These are phyloP conservation scores for Brassicogethes aeneus DNA, from an alignment of 2,888 invertebrate species.

Conservation along the genomic window DNA sequence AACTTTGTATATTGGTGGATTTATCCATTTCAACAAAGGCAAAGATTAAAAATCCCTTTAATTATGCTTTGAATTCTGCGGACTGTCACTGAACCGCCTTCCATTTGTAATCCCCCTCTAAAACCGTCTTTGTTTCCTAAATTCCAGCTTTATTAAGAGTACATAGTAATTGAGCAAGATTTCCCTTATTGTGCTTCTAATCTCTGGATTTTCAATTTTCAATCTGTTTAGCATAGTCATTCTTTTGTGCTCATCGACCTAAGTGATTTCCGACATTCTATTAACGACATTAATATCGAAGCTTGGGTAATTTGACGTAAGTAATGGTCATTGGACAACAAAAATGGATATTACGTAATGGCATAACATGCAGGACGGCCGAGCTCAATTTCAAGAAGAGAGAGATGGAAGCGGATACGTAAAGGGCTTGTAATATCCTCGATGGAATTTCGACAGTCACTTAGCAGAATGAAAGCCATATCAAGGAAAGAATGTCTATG, in stretches of 20 bases:
- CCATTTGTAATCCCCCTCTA: constrained; percentile 9
- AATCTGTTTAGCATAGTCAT: constrained; percentile 17
- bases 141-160: constrained; percentile 29
- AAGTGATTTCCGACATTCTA: too few relatives aligned
- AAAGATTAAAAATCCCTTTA: too few relatives aligned
- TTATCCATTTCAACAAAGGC: too few relatives aligned
- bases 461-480: background rate
- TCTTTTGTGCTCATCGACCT: too few relatives aligned
- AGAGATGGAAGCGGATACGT: background rate
- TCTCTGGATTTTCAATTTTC: constrained; percentile 21
- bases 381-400: too few relatives aligned
- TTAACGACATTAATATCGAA: too few relatives aligned
- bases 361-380: too few relatives aligned
- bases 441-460: constrained; percentile 1
- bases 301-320: too few relatives aligned
- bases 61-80: background rate
- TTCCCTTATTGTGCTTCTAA: constrained; percentile 24
- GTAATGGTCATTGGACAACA: too few relatives aligned
- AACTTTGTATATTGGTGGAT: too few relatives aligned
- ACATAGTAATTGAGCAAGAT: constrained; percentile 29
- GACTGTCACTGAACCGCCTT: background rate
- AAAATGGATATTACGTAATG: too few relatives aligned
- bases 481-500: background rate
- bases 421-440: background rate
- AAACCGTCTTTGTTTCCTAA: constrained; percentile 23